These are phyloP conservation scores for human (Homo sapiens) DNA, from an alignment of 2,113 vertebrate species.

Conservation along the genomic window GRCh38 chr11:113167001-113167500, in stretches of 20 bases:
- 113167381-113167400: not conserved
- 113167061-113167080: not conserved
- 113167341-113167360: rapidly evolving
- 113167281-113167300: not conserved
- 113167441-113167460: not conserved
- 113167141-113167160: too few species aligned
- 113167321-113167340: not conserved
- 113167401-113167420: too few species aligned
- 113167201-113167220: not conserved
- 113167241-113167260: not conserved
- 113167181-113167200: not conserved
- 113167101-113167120: not conserved
- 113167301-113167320: not conserved
- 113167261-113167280: not conserved
- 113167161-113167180: not conserved
- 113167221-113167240: not conserved
- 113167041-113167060: not conserved
- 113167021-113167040: not conserved
- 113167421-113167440: not conserved
- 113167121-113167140: not conserved
- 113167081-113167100: not conserved
- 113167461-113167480: rapidly evolving
- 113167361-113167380: not conserved
- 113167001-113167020: not conserved
- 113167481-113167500: not conserved